phyloP scores from a whole-genome alignment of 2,888 invertebrate species.

The Sturmia bella region DNA sequence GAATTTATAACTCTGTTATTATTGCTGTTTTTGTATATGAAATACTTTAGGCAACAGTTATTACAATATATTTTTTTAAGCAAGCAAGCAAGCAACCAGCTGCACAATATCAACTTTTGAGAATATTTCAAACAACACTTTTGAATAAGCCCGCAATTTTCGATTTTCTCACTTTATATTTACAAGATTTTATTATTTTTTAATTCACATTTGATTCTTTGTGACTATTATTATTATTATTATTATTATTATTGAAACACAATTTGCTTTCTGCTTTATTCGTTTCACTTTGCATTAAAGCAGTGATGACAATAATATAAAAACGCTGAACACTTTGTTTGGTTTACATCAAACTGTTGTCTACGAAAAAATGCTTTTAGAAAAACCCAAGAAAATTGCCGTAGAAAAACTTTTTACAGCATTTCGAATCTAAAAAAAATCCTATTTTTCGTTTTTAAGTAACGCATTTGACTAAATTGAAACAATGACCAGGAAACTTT shows the following conservation, averaged over 20 bases:
- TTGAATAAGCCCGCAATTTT: conserved; percentile 15
- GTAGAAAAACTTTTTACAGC: too few species aligned
- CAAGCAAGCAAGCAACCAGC: conserved; percentile 20
- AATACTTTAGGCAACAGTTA: conserved; percentile 19
- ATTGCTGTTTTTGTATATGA: conserved; percentile 5
- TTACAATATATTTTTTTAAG: background rate
- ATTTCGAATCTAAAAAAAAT: too few species aligned
- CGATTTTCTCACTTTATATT: background rate
- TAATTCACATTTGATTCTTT: background rate
- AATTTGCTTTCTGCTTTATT: background rate
- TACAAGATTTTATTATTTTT: conserved; percentile 4
- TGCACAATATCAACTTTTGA: conserved; percentile 9
- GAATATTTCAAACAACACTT: conserved; percentile 10
- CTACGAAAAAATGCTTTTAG: too few species aligned
- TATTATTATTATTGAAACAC: conserved; percentile 12
- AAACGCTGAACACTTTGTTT: background rate
- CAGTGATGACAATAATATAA: conserved; percentile 34
- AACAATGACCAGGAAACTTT: too few species aligned
- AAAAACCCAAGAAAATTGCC: too few species aligned
- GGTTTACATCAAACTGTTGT: too few species aligned
- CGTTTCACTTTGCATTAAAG: background rate
- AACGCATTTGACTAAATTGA: too few species aligned
- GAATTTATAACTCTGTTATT: conserved; percentile 1
- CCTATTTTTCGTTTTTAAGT: too few species aligned
- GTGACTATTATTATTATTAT: conserved; percentile 8